Percentiles rank a stretch among this genome's conserved stretches.
Evolutionary conservation across 2,113 vertebrate species (phyloP).

Genomic region (Haplochromis vanheusdeni): DNA sequence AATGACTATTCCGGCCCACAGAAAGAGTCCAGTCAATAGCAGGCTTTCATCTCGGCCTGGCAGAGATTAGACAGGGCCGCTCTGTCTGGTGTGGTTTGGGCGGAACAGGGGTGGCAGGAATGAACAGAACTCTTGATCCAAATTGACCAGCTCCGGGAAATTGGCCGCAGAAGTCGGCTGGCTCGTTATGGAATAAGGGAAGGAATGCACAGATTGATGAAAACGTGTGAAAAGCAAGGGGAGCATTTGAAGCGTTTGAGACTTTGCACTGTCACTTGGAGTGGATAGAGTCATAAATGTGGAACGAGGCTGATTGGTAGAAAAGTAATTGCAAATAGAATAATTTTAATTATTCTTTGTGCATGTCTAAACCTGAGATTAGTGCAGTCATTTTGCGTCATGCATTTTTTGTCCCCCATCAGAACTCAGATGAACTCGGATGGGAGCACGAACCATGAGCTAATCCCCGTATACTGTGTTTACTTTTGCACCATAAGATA

Average conservation of each 20-base stretch:
- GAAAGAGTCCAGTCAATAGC: constrained; percentile 53
- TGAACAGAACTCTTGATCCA: constrained; percentile 45
- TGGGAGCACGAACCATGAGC: neutral
- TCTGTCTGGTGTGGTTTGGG: constrained; percentile 37
- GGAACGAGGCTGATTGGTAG: constrained; percentile 1
- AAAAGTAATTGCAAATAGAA: constrained; percentile 12
- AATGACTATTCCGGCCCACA: constrained; percentile 20
- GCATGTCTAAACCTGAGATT: constrained; percentile 14
- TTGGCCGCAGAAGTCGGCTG: neutral
- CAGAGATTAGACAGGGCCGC: constrained; percentile 10
- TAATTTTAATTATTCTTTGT: constrained; percentile 1
- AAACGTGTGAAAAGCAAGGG: neutral
- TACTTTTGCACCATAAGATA: constrained; percentile 51
- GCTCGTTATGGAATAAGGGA: neutral
- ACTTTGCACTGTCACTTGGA: neutral
- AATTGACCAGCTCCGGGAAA: constrained; percentile 38
- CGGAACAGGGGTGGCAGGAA: constrained; percentile 24
- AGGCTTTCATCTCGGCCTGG: constrained; percentile 51
- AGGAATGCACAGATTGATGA: neutral
- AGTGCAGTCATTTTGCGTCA: neutral
- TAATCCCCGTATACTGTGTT: constrained; percentile 33
- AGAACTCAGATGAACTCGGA: constrained; percentile 5
- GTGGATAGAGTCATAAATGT: neutral
- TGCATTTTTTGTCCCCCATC: neutral
- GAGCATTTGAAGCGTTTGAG: neutral